Percentiles rank a stretch among this genome's conserved stretches.
Conservation (phyloP, 2,888 invertebrate species). For the Mythimna vitellina region DNA sequence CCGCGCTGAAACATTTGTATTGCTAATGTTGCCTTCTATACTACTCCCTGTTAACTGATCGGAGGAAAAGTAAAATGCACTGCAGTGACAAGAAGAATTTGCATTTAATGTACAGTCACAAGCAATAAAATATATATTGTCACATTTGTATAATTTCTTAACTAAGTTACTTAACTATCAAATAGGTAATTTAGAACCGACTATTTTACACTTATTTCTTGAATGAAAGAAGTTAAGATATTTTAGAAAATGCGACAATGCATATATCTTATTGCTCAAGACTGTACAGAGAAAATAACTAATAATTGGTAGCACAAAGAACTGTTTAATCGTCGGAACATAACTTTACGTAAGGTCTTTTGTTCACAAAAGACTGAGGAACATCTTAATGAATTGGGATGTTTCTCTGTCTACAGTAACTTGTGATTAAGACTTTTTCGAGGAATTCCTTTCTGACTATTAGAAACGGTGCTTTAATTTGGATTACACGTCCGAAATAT, state of each 20-base stretch:
- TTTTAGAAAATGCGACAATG: no score
- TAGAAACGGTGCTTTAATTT: slow-evolving; percentile 1
- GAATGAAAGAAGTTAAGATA: no score
- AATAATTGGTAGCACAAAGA: slow-evolving; percentile 12
- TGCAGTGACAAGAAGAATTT: slow-evolving; percentile 35
- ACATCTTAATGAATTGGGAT: slow-evolving; percentile 35
- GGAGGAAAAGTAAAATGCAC: slow-evolving; percentile 10
- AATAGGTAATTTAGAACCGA: no score
- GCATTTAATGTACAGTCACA: slow-evolving; percentile 9
- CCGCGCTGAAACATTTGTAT: slow-evolving; percentile 58
- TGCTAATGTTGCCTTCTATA: slow-evolving; percentile 53
- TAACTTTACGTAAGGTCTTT: slow-evolving; percentile 22
- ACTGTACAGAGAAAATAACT: slow-evolving; percentile 6
- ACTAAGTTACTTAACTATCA: no score
- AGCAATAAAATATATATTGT: no score
- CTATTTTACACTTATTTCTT: no score
- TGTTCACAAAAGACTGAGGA: slow-evolving; percentile 27
- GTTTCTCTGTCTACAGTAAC: slow-evolving; percentile 33
- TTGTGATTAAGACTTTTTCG: slow-evolving; percentile 10
- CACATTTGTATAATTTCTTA: no score
- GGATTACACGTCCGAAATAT: slow-evolving; percentile 6
- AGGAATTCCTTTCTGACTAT: slow-evolving; percentile 18
- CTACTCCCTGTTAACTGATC: slow-evolving; percentile 19
- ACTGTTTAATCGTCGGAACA: slow-evolving; percentile 12
- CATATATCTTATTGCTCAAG: no score